These are phyloP conservation scores for Nesogale talazaci DNA, from an alignment of 2,113 vertebrate species.

Conservation along the genomic window DNA sequence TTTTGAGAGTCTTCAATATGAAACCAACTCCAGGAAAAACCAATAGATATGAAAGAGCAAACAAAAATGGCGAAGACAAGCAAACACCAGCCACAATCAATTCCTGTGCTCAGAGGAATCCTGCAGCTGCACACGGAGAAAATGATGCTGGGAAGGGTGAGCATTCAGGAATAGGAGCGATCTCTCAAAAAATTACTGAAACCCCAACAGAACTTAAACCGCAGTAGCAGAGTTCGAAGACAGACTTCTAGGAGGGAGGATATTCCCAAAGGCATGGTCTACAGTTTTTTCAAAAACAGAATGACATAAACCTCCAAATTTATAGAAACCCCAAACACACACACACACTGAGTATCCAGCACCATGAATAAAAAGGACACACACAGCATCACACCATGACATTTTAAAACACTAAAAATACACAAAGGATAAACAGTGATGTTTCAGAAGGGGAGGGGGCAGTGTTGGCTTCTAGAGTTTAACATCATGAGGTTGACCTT, in stretches of 20 bases:
- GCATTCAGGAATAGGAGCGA: not conserved
- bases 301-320: not conserved
- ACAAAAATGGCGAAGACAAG: not conserved
- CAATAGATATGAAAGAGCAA: not conserved
- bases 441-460: not conserved
- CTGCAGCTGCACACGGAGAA: not conserved
- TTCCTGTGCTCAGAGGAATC: not conserved
- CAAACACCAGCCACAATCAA: not conserved
- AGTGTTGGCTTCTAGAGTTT: too few species aligned
- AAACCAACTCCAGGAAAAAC: not conserved
- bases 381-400: not conserved
- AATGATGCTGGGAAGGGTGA: not conserved
- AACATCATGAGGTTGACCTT: too few species aligned
- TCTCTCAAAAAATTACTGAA: not conserved
- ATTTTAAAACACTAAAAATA: not conserved
- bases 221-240: not conserved
- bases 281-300: not conserved
- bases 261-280: not conserved
- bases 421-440: not conserved
- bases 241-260: not conserved
- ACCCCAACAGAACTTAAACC: not conserved
- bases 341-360: too few species aligned
- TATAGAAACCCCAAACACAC: not conserved
- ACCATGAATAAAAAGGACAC: not conserved
- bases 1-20: not conserved